A percentile compares a stretch with the other conserved stretches of the same genome.
Evolutionary conservation across 1,140 invertebrate genomes (phyloP).

Genomic region (Laupala kohalensis): DNA sequence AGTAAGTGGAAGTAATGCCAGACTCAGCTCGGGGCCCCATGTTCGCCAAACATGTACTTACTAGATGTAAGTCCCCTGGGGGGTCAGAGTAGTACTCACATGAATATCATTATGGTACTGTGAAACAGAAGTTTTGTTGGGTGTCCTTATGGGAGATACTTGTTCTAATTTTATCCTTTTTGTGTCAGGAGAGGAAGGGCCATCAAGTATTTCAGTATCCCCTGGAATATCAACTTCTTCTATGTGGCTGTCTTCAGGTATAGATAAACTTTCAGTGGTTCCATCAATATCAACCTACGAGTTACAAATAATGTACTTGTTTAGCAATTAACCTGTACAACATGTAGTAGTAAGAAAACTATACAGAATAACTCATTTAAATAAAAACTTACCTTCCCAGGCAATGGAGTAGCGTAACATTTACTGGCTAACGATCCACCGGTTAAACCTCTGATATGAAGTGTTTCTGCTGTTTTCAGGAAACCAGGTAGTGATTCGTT

Average conservation of each 20-base stretch:
- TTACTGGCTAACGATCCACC: background rate
- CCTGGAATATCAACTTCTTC: background rate
- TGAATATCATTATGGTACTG: background rate
- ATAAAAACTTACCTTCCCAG: background rate
- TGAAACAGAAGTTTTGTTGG: background rate
- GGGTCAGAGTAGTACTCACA: too few relatives aligned
- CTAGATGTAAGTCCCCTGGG: too few relatives aligned
- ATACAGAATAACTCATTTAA: too few relatives aligned
- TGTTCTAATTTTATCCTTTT: background rate
- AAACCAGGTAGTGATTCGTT: conserved; percentile 15
- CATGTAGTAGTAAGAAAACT: too few relatives aligned
- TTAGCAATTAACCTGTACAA: too few relatives aligned
- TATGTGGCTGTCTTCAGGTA: background rate
- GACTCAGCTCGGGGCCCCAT: too few relatives aligned
- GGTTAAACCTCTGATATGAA: conserved; percentile 15
- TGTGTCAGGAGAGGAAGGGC: background rate
- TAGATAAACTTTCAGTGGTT: background rate
- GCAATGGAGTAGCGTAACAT: background rate
- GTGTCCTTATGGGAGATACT: background rate
- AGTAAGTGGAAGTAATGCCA: too few relatives aligned
- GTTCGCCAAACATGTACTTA: too few relatives aligned
- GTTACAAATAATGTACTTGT: too few relatives aligned
- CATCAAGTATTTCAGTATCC: background rate
- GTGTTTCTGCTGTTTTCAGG: conserved; percentile 14
- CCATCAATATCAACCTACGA: background rate